phyloP scores from a whole-genome alignment of 2,797 vertebrate genomes.

The Macrochelys suwanniensis region DNA sequence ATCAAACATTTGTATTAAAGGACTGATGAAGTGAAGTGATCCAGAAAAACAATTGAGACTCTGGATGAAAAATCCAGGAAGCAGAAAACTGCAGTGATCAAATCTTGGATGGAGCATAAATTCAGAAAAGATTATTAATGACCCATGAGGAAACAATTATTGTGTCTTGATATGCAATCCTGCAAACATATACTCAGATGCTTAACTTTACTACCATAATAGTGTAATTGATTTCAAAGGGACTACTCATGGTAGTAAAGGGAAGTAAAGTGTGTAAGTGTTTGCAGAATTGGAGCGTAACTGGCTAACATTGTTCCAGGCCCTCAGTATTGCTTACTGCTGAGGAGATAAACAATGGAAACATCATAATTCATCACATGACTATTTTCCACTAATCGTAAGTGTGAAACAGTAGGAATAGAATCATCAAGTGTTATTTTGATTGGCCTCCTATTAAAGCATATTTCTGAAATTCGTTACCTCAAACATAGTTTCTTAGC shows the following conservation, averaged over 20 bases:
- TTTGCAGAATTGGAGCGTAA: slow-evolving; percentile 54
- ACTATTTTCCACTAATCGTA: slow-evolving; percentile 14
- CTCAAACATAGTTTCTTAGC: slow-evolving; percentile 35
- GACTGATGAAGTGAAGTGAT: not conserved
- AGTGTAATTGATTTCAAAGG: not conserved
- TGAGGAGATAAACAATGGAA: slow-evolving; percentile 59
- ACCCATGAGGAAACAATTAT: slow-evolving; percentile 58
- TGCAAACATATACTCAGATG: not conserved
- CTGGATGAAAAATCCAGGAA: slow-evolving; percentile 27
- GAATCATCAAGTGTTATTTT: slow-evolving; percentile 53
- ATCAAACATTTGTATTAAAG: not conserved
- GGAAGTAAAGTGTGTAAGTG: not conserved
- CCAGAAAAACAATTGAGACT: slow-evolving; percentile 15
- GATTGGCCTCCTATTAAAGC: slow-evolving; percentile 30
- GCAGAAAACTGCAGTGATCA: slow-evolving; percentile 21
- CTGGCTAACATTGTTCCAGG: slow-evolving; percentile 4
- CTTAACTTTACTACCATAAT: slow-evolving; percentile 23
- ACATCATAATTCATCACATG: not conserved
- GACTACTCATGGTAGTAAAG: not conserved
- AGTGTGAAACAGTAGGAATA: slow-evolving; percentile 31
- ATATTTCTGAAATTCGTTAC: slow-evolving; percentile 42
- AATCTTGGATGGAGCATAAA: slow-evolving; percentile 13
- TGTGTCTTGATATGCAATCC: slow-evolving; percentile 41
- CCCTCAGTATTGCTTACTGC: not conserved
- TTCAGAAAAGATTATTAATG: slow-evolving; percentile 53